Evolutionary conservation across 2,888 invertebrate genomes (phyloP).

Genomic region (Macrophya alboannulata): DNA sequence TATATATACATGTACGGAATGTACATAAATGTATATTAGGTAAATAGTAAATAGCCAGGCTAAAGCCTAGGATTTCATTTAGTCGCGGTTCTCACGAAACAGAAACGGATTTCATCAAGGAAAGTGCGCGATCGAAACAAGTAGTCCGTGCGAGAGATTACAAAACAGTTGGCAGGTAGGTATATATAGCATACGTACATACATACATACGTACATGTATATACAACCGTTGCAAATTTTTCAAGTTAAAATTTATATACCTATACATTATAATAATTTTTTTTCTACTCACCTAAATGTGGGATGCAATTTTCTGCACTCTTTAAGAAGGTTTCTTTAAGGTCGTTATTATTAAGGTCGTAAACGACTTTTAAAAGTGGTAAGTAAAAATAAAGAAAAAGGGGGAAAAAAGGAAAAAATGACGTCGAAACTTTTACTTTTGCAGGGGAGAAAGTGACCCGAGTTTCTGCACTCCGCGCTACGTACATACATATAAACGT

Average conservation of each 20-base stretch:
- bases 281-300: not conserved
- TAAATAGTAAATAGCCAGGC: not conserved
- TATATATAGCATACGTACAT: no score
- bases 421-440: slow-evolving; percentile 74
- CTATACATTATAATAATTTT: no score
- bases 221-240: slow-evolving; percentile 1
- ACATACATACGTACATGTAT: no score
- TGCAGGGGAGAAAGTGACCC: slow-evolving; percentile 74
- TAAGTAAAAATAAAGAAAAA: not conserved
- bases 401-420: not conserved
- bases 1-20: no score
- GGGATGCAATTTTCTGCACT: not conserved
- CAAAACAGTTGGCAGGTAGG: slow-evolving; percentile 42
- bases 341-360: slow-evolving; percentile 43
- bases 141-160: slow-evolving; percentile 54
- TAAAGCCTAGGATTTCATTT: not conserved
- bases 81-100: slow-evolving; percentile 33
- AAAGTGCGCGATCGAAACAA: slow-evolving; percentile 52
- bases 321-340: no score
- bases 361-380: not conserved
- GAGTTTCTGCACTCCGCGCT: slow-evolving; percentile 33
- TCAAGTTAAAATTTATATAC: not conserved
- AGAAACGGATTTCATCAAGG: slow-evolving; percentile 39
- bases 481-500: not conserved
- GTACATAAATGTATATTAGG: not conserved